Evolutionary conservation across 1,140 invertebrate species (phyloP), one percentile per base, ranked within the genome.

Genomic region (Fopius arisanus): DNA sequence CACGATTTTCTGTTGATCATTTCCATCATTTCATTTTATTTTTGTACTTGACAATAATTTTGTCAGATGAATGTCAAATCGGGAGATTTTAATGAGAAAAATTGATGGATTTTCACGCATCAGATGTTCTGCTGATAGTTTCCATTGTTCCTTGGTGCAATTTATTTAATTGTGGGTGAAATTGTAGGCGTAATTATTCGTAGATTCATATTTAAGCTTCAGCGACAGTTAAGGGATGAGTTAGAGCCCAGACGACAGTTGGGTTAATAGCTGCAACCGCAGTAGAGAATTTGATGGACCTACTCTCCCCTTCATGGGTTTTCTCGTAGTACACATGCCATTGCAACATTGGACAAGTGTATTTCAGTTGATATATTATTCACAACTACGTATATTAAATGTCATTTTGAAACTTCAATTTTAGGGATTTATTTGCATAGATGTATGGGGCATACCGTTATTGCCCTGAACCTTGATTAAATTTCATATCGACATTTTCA

Each of bases 171-270:
- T 40, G 37, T 37, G 37, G 43, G 19, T 40, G 37, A 10, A 43
- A 40, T 28, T 68, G 23, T 28, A 26, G 40, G 14, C 3, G 19
- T 19, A 40, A 68, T 19, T 28, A 68, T 28, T 48, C 23, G 19
- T 67, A 19, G 37, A 67, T 67, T 41, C 10, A 67, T 67, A 43
- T 67, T 40, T 67, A 59, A 59, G 19, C 54, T 28, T 12, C 21
- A 28, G 16, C 21, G 37, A 26, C 66, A 67, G 28, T 66, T 29
- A 67, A 67, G 66, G 37, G 37, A 43, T 67, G 37, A 40, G 37
- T 67, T 67, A 67, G 12, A 67, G 37, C 37, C 66, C 66, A 67
- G 66, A 67, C 21, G 66, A 67, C 66, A 67, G 66, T 67, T 43
- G 66, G 66, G 66, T 67, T 67, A 40, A 67, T 67, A 41, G 66